Base-by-base conservation (phyloP, 2,888 invertebrate species). In the Anthrax anthrax region DNA sequence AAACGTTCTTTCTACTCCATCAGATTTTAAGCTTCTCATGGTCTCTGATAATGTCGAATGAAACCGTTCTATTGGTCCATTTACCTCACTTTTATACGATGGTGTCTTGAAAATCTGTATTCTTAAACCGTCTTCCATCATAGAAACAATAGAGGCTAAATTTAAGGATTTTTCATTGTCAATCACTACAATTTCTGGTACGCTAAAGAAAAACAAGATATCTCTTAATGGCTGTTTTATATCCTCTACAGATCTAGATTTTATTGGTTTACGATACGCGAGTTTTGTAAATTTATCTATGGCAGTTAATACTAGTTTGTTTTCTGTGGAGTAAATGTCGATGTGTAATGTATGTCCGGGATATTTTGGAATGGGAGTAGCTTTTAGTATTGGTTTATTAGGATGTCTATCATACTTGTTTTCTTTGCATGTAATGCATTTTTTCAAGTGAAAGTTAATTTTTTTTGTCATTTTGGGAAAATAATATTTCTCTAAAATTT, bases 251-350 rank as follows among this genome's bases (percentile, higher is more conserved):
- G 48, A 27, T 18, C 48, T 37, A 14, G 45, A 48, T 13, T 49
- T 42, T 5, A 52, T 39, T 1, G 48, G 4, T 32, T 40, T 48
- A 2, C 16, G 16, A 19, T 39, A 37, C 3, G 44, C 47, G 18
- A 47, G 51, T 34, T 48, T 52, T 10, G 49, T 46, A 18, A 50
- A 47, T 46, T 51, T 52, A 37, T 52, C 51, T 1, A 48, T 37
- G 1, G 49, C 43, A 4, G 46, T 50, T 8, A 47, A 23, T 18
- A 46, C 46, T 12, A 50, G 16, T 12, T 38, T 34, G 13, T 18
- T 40, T 39, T 52, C 18, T 14, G 48, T 47, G 23, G 53, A 36
- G 19, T 42, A 50, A 13, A 51, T 50, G 19, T 53, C 52, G 4
- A 54, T 46, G 19, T 52, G 49, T 1, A 54, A 14, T 3, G 43